A percentile compares a stretch with the other conserved stretches of the same genome.
Conservation (phyloP, 2,888 invertebrate genomes). For the Acrobasis repandana region DNA sequence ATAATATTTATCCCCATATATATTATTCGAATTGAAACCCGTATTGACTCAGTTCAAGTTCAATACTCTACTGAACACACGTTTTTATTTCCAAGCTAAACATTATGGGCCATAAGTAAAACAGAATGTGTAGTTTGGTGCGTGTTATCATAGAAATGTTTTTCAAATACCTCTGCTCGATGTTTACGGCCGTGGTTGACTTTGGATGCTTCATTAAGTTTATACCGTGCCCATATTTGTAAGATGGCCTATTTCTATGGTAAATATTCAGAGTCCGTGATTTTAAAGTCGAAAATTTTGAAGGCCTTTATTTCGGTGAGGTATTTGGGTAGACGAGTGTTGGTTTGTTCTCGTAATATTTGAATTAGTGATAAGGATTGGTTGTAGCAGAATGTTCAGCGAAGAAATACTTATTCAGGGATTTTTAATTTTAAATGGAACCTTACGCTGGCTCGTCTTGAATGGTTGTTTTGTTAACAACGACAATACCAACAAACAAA, state of each 20-base stretch:
- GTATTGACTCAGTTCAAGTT: conserved; percentile 26
- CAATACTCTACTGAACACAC: conserved; percentile 28
- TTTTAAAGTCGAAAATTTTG: conserved; percentile 2
- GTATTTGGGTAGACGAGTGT: not conserved
- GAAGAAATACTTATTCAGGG: too few species aligned
- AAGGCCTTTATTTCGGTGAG: not conserved
- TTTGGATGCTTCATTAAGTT: conserved; percentile 66
- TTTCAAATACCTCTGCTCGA: conserved; percentile 49
- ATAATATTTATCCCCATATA: not conserved
- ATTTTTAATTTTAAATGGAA: too few species aligned
- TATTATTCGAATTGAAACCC: not conserved
- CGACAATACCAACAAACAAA: too few species aligned
- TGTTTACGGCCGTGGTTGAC: conserved; percentile 54
- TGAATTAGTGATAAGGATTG: too few species aligned
- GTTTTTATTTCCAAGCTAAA: conserved; percentile 31
- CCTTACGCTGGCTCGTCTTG: too few species aligned
- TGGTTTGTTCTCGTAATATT: not conserved
- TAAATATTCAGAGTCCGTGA: conserved; percentile 15
- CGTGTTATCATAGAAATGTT: conserved; percentile 54
- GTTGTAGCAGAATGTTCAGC: too few species aligned
- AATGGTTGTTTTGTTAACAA: too few species aligned
- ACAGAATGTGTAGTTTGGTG: conserved; percentile 42
- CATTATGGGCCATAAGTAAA: conserved; percentile 32
- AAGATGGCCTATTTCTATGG: conserved; percentile 31
- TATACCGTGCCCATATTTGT: conserved; percentile 57